phyloP scores from a whole-genome alignment of 2,113 vertebrate genomes.

The Procavia capensis region DNA sequence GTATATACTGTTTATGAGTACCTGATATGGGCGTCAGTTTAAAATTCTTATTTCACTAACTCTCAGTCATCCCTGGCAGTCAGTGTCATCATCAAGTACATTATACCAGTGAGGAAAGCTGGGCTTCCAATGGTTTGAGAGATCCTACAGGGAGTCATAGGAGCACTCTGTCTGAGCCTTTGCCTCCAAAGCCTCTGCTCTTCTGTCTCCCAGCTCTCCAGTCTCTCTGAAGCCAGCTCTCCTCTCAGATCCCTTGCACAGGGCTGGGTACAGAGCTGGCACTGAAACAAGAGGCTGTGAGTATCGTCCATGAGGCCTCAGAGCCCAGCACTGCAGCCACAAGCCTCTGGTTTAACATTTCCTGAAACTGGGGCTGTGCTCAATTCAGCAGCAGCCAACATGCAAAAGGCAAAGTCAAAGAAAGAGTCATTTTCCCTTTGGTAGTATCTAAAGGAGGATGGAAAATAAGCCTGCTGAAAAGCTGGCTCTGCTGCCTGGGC shows the following conservation, averaged over 20 bases:
- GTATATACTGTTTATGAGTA: neutral
- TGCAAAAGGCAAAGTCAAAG: constrained; percentile 11
- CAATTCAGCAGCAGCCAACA: neutral
- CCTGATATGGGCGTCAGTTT: neutral
- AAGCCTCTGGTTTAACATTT: neutral
- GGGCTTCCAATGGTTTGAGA: neutral
- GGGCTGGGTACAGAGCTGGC: neutral
- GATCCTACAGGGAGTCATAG: fast-evolving
- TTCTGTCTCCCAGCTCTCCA: fast-evolving
- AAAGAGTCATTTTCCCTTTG: neutral
- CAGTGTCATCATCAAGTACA: neutral
- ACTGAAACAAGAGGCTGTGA: neutral
- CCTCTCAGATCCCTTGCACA: neutral
- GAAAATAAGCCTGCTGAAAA: neutral
- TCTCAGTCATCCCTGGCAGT: neutral
- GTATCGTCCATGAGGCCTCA: fast-evolving
- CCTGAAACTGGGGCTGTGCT: neutral
- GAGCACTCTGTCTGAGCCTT: neutral
- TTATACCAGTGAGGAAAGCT: neutral
- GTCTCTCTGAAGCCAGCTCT: neutral
- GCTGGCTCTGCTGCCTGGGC: neutral
- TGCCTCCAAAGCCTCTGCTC: neutral
- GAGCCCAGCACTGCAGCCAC: neutral
- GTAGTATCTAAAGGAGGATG: neutral
- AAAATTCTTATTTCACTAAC: neutral